These are phyloP conservation scores for Phocoena sinus DNA, from an alignment of 2,113 vertebrate species.

Conservation along the genomic window DNA sequence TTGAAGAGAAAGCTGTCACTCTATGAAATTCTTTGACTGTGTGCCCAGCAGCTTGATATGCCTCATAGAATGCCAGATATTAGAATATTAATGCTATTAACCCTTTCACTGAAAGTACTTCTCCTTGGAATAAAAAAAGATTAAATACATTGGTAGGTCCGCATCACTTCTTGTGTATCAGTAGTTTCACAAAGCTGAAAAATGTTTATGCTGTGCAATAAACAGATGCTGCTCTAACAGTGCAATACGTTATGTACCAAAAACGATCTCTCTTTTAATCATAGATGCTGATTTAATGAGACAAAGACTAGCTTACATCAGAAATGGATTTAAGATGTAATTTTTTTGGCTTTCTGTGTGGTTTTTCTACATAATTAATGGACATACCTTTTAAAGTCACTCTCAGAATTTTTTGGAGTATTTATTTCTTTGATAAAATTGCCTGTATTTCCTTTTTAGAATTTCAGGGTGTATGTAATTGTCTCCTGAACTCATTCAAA, in stretches of 20 bases:
- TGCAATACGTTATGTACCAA: slow-evolving; percentile 97
- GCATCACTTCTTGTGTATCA: slow-evolving; percentile 88
- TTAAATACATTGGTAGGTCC: slow-evolving; percentile 62
- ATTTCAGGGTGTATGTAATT: slow-evolving; percentile 2
- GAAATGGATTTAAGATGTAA: slow-evolving; percentile 96
- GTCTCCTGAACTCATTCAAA: slow-evolving; percentile 2
- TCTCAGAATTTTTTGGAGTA: slow-evolving; percentile 68
- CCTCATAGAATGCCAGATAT: slow-evolving; percentile 69
- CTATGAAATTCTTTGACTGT: slow-evolving; percentile 71
- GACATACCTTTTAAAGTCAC: slow-evolving; percentile 78
- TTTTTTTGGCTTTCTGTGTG: slow-evolving; percentile 86
- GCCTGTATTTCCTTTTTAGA: background rate
- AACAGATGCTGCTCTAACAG: slow-evolving; percentile 98
- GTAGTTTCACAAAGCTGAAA: slow-evolving; percentile 96
- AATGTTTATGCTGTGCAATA: slow-evolving; percentile 95
- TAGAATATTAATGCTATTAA: slow-evolving; percentile 76
- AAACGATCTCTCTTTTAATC: slow-evolving; percentile 98
- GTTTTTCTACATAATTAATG: slow-evolving; percentile 95
- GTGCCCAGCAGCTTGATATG: slow-evolving; percentile 68
- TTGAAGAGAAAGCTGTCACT: slow-evolving; percentile 71
- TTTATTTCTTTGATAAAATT: slow-evolving; percentile 60
- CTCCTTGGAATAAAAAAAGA: slow-evolving; percentile 71
- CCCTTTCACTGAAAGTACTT: slow-evolving; percentile 63
- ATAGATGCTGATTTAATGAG: slow-evolving; percentile 98
- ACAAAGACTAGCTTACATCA: slow-evolving; percentile 93